phyloP scores from a whole-genome alignment of 2,888 invertebrate genomes.

The Atrina japonica region DNA sequence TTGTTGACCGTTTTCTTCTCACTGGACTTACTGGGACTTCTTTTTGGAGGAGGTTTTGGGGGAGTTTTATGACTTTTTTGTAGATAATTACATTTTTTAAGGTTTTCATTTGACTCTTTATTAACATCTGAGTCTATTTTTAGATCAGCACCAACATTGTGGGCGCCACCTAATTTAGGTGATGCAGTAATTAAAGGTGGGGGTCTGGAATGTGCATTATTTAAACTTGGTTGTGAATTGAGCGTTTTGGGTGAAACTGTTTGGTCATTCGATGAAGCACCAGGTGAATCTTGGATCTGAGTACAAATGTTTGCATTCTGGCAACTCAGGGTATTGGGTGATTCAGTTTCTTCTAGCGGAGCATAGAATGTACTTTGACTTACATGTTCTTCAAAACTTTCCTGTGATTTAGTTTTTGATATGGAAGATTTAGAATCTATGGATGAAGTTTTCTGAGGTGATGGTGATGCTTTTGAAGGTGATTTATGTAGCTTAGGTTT shows the following conservation, averaged over 20 bases:
- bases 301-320: background rate
- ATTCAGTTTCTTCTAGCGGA: background rate
- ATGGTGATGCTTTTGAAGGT: background rate
- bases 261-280: background rate
- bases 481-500: conserved; percentile 16
- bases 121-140: too few species aligned
- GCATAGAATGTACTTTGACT: conserved; percentile 10
- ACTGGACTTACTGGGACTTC: conserved; percentile 41
- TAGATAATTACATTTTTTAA: conserved; percentile 1
- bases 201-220: too few species aligned
- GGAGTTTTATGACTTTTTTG: conserved; percentile 36
- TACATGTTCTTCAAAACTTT: background rate
- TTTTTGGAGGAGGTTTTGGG: conserved; percentile 57
- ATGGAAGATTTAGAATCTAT: conserved; percentile 7
- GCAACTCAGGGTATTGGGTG: too few species aligned
- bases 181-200: too few species aligned
- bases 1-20: background rate
- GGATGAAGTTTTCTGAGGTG: background rate
- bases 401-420: conserved; percentile 5
- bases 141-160: too few species aligned
- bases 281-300: background rate
- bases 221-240: background rate
- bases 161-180: too few species aligned
- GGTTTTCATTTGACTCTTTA: background rate
- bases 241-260: background rate